Evolutionary conservation across 1,140 invertebrate genomes (phyloP).

Genomic region (Pinna nobilis): DNA sequence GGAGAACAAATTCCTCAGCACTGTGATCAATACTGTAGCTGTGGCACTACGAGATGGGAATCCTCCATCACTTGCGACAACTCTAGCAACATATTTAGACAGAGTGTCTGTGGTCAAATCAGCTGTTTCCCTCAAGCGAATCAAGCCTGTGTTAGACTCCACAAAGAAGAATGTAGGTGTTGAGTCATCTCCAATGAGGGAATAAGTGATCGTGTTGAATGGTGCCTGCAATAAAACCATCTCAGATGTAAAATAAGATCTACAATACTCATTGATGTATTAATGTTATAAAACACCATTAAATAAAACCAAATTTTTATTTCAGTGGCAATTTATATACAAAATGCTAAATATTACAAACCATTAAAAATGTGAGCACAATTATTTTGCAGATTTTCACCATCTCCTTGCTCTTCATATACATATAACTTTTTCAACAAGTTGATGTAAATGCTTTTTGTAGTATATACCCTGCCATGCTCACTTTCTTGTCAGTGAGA

Average conservation of each 20-base stretch:
- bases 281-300: no score
- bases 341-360: no score
- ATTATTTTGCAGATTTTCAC: no score
- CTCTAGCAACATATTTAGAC: conserved; percentile 23
- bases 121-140: conserved; percentile 8
- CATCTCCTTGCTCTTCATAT: no score
- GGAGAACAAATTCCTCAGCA: conserved; percentile 68
- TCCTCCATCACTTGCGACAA: conserved; percentile 58
- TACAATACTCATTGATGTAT: no score
- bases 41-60: conserved; percentile 52
- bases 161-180: conserved; percentile 39
- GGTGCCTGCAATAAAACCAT: conserved; percentile 29
- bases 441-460: background rate
- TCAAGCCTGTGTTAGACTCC: conserved; percentile 27
- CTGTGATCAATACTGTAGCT: conserved; percentile 57
- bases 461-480: background rate
- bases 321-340: no score
- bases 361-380: no score
- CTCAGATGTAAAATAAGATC: no score
- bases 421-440: background rate
- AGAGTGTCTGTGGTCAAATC: conserved; percentile 11
- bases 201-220: conserved; percentile 45
- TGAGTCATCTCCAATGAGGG: conserved; percentile 58
- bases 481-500: background rate
- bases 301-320: no score